Evolutionary conservation across 2,888 invertebrate species (phyloP), one percentile per base, ranked within the genome.

Genomic region (Geophilus truncorum): DNA sequence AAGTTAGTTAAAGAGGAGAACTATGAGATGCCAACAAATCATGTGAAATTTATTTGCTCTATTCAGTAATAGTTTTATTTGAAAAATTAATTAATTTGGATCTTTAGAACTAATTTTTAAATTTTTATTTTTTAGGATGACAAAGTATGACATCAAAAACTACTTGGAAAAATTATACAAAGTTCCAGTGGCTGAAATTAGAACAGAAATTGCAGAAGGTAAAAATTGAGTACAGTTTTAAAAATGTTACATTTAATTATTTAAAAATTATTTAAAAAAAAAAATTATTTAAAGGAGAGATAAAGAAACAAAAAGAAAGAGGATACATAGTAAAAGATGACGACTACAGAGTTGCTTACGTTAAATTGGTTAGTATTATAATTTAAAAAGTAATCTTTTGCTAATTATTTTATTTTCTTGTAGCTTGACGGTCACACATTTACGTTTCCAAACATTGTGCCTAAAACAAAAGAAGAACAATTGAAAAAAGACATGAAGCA

Each of bases 121-220:
- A 45, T 82, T 76, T 76, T 82, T 80, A 70, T 36, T 76, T 84
- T 85, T 36, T 84, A 89, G 89, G 90, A 99, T 99, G 98, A 96
- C 96, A 0, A 92, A 90, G 86, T 86, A 89, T 84, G 99, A 99
- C 87, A 90, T 99, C 0, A 92, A 92, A 86, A 96, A 96, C 87
- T 99, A 99, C 87, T 89, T 99, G 83, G 93, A 96, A 86, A 98
- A 98, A 88, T 97, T 99, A 84, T 99, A 99, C 86, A 91, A 94
- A 82, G 89, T 98, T 15, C 92, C 93, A 25, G 92, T 95, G 0
- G 88, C 93, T 0, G 89, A 93, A 85, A 92, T 98, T 0, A 89
- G 92, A 81, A 95, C 94, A 0, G 90, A 91, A 85, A 92, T 96
- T 82, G 89, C 89, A 57, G 84, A 91, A 85, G 96, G 96, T 82